A percentile compares a stretch with the other conserved stretches of the same genome.
phyloP scores from a whole-genome alignment of 2,888 invertebrate species.

The Sarcophaga rosellei region DNA sequence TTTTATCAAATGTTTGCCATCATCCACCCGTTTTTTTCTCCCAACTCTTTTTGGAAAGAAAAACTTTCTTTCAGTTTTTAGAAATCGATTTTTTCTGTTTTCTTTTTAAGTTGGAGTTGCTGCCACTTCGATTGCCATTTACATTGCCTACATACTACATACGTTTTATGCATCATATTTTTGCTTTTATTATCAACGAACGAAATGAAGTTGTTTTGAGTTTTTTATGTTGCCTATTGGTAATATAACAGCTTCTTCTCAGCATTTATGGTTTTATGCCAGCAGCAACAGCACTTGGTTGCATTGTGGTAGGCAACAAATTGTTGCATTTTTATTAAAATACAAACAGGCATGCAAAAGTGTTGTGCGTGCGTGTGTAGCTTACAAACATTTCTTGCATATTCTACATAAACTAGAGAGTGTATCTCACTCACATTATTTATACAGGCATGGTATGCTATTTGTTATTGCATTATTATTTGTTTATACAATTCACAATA shows the following conservation, averaged over 20 bases:
- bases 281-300: neutral
- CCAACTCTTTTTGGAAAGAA: conserved; percentile 17
- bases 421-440: too few relatives aligned
- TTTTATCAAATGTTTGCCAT: conserved; percentile 13
- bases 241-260: conserved; percentile 40
- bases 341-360: neutral
- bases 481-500: conserved; percentile 53
- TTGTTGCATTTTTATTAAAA: conserved; percentile 39
- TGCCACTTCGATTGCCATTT: too few relatives aligned
- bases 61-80: conserved; percentile 37
- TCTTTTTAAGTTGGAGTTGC: too few relatives aligned
- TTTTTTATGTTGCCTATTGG: neutral
- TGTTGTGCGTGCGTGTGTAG: too few relatives aligned
- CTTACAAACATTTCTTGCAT: too few relatives aligned
- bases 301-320: conserved; percentile 27
- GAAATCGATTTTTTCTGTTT: conserved; percentile 9
- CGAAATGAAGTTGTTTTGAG: conserved; percentile 27
- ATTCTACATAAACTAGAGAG: too few relatives aligned
- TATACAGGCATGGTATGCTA: neutral
- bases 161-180: too few relatives aligned
- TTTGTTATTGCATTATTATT: neutral
- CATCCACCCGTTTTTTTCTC: neutral
- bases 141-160: too few relatives aligned
- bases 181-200: conserved; percentile 44
- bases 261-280: conserved; percentile 61